Base-by-base conservation (phyloP, 2,113 vertebrate species). In the Rhinolophus sinicus region DNA sequence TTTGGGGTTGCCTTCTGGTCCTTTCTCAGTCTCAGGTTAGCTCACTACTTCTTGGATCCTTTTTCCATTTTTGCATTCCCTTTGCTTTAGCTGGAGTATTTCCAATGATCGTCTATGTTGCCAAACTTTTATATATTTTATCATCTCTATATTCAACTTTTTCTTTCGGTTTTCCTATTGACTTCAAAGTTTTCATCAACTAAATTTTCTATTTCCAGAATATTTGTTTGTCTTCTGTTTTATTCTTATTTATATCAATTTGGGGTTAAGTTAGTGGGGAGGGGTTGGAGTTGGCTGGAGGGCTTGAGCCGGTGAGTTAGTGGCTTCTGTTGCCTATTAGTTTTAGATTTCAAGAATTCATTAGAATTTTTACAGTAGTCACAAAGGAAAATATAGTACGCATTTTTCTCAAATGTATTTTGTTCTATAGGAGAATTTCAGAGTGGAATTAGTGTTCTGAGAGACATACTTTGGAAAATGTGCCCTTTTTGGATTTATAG, bases 341-440 rank as follows among this genome's bases (percentile, higher is more conserved):
- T 75, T 95, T 93, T 80, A 40, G 13, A 73, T 90, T 95, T 86
- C 13, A 95, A 21, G 58, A 62, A 95, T 69, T 86, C 75, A 73
- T 54, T 75, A 83, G 26, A 73, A 9, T 70, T 82, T 91, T 95
- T 91, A 50, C 4, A 52, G 2, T 75, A 81, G 69, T 86, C 52
- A 80, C 44, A 76, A 65, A 70, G 44, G 11, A 50, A 21, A 90
- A 33, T 87, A 47, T 35, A 54, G n/a, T 69, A 7, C 64, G 15
- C 7, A 50, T 56, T 88, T 93, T 86, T 56, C 35, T 87, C 64
- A 91, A 75, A 50, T 78, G 16, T 94, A 13, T 88, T 84, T 91
- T 83, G 9, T 77, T 77, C 52, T 1, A 11, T 70, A 56, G 44
- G 76, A 67, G 65, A 73, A 86, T 90, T 95, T 86, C 60, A 86